Base-by-base conservation (phyloP, 2,888 invertebrate genomes). In the Nephrotoma appendiculata region DNA sequence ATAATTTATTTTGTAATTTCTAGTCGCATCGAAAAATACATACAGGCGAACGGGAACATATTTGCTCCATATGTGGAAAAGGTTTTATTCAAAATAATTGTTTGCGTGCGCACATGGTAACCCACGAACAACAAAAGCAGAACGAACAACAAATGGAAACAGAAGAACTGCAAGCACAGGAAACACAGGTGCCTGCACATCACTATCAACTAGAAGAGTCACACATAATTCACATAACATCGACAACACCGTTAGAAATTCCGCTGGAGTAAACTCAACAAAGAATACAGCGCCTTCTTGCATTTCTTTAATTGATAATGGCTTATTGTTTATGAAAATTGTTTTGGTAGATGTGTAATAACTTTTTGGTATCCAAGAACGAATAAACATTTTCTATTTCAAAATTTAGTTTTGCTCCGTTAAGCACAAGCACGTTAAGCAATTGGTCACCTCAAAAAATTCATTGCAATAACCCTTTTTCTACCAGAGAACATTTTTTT, bases 1-100 rank as follows among this genome's bases (percentile, higher is more conserved):
- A 31, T 44, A 85, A 44, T n/a, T 15, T 19, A 42, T 19, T 44
- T 45, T 85, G 7, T 12, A 1, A 5, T 31, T 85, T 44, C 2
- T 31, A 86, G 86, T 87, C 89, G 0, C 90, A 90, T 83, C 87
- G 87, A 45, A 89, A 89, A 86, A 89, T 88, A 11, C 89, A 89
- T 85, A 84, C 87, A 71, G 57, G 44, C 15, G 87, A 87, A 85
- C 86, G 86, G 41, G 52, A 87, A 42, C 86, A 57, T 52, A 44
- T 48, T 71, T 87, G 87, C 15, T 6, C 11, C 9, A 86, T 87
- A 19, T 87, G 87, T 71, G 87, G 86, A 1, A 86, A 86, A 83
- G 48, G 19, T 41, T 87, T 48, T 43, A 48, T 85, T 9, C 85
- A 86, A 42, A 44, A 71, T 85, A 84, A 88, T 83, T 83, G 87